phyloP scores from a whole-genome alignment of 2,888 invertebrate species.

The Blomia tropicalis region DNA sequence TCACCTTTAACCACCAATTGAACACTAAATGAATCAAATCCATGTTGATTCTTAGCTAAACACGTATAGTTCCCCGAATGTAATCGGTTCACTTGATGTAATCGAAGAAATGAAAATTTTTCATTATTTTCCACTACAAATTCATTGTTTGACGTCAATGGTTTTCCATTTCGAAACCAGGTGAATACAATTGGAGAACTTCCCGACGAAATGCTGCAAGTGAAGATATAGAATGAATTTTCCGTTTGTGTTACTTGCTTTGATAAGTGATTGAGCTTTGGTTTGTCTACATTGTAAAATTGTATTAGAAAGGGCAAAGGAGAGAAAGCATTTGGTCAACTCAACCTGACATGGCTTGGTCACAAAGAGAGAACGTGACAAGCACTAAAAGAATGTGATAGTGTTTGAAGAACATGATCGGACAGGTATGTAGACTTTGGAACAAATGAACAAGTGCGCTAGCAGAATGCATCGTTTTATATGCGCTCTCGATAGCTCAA shows the following conservation, averaged over 20 bases:
- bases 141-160: background rate
- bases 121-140: background rate
- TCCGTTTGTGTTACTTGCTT: background rate
- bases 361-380: background rate
- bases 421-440: too few species aligned
- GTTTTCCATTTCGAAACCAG: slow-evolving; percentile 12
- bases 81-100: background rate
- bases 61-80: slow-evolving; percentile 29
- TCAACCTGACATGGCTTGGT: background rate
- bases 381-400: background rate
- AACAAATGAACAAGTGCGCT: background rate
- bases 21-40: background rate
- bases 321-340: too few species aligned
- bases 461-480: too few species aligned
- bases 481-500: too few species aligned
- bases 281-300: background rate
- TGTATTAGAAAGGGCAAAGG: too few species aligned
- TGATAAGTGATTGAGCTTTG: background rate
- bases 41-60: slow-evolving; percentile 22
- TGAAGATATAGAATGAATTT: background rate
- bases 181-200: background rate
- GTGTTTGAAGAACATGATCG: too few species aligned
- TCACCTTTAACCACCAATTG: slow-evolving; percentile 3
- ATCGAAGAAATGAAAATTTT: background rate
- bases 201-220: slow-evolving; percentile 2